Conservation (phyloP, 2,797 vertebrate species). For the Amniataba percoides region DNA sequence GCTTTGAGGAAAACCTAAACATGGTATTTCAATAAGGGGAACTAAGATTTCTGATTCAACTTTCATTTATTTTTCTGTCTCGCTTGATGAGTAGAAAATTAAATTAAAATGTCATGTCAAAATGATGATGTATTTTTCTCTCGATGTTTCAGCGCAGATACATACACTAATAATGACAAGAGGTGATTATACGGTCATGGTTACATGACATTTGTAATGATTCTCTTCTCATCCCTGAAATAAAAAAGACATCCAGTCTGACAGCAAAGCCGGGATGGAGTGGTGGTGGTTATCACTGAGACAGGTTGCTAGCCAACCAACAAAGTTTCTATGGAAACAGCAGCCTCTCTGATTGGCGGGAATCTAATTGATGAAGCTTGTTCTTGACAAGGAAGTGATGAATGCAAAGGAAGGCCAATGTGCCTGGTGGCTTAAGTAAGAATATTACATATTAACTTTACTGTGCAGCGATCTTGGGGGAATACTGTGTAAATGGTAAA, state of each 20-base stretch:
- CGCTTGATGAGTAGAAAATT: neutral
- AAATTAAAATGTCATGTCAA: neutral
- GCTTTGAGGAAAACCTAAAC: neutral
- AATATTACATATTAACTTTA: neutral
- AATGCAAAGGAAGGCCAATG: slow-evolving; percentile 6
- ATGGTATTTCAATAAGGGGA: no score
- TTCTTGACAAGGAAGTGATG: slow-evolving; percentile 33
- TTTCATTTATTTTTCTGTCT: neutral
- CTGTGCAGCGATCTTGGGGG: neutral
- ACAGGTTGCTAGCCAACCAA: slow-evolving; percentile 63
- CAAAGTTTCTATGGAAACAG: slow-evolving; percentile 77
- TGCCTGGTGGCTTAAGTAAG: neutral
- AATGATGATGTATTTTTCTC: neutral
- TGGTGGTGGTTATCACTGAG: slow-evolving; percentile 27
- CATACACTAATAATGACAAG: neutral
- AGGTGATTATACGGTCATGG: neutral
- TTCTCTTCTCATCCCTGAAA: slow-evolving; percentile 12
- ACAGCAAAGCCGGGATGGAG: slow-evolving; percentile 48
- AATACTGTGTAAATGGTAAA: slow-evolving; percentile 3
- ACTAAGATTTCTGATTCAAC: no score
- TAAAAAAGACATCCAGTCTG: slow-evolving; percentile 42
- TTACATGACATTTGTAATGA: neutral
- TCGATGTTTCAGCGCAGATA: neutral
- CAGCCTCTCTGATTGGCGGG: slow-evolving; percentile 41
- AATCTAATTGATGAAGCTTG: slow-evolving; percentile 57